A percentile compares a stretch with the other conserved stretches of the same genome.
Evolutionary conservation across 2,113 vertebrate species (phyloP).

Genomic region (Ia io): DNA sequence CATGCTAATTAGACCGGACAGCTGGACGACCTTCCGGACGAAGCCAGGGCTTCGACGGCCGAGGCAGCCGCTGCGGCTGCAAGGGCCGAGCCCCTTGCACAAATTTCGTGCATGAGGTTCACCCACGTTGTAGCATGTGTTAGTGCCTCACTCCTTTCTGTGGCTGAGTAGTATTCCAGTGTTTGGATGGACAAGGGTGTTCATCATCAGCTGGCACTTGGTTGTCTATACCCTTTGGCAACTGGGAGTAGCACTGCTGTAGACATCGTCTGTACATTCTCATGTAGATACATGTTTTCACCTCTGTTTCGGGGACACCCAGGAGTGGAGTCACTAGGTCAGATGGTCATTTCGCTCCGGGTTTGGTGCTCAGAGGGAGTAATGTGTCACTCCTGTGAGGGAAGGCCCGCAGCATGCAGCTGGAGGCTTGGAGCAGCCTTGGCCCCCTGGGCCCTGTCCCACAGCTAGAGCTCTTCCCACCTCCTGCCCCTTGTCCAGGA

Average conservation of each 20-base stretch:
- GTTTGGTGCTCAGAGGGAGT: neutral
- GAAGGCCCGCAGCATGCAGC: neutral
- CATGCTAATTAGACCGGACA: too few relatives aligned
- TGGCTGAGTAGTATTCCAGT: neutral
- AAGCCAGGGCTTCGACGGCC: too few relatives aligned
- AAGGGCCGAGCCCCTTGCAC: too few relatives aligned
- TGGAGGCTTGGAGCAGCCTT: neutral
- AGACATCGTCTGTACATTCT: neutral
- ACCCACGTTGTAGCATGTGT: neutral
- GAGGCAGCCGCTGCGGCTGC: too few relatives aligned
- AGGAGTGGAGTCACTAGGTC: neutral
- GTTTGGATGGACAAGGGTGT: neutral
- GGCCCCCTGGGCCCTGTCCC: neutral
- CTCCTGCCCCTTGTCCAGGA: neutral
- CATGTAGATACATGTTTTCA: neutral
- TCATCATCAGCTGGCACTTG: neutral
- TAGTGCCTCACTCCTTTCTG: neutral
- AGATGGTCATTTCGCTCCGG: too few relatives aligned
- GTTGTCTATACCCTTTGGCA: neutral
- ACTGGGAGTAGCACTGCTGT: neutral
- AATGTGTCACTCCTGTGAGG: neutral
- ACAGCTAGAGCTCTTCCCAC: neutral
- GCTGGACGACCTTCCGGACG: too few relatives aligned
- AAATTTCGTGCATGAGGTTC: neutral
- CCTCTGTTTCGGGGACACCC: neutral